Percentiles rank a stretch among this genome's conserved stretches.
phyloP scores from a whole-genome alignment of 2,888 invertebrate genomes.

The Plebejus melissa region DNA sequence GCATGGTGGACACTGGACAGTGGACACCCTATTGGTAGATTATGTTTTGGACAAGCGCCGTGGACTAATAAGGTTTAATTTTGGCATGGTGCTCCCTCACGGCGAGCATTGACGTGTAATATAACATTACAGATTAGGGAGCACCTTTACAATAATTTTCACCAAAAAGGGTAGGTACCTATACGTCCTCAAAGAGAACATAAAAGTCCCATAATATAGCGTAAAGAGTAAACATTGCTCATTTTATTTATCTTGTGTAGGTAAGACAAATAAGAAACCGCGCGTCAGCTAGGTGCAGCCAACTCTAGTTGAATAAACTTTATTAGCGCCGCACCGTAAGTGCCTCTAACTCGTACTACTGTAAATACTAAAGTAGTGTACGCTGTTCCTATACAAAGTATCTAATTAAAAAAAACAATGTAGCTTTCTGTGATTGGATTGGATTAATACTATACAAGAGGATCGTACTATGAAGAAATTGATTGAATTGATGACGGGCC shows the following conservation, averaged over 20 bases:
- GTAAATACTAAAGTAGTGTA: not conserved
- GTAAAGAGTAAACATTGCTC: not conserved
- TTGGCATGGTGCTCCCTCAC: no score
- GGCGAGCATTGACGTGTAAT: no score
- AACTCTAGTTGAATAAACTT: constrained; percentile 9
- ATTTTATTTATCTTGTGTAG: not conserved
- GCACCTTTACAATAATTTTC: not conserved
- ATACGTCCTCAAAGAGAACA: not conserved
- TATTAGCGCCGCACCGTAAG: constrained; percentile 19
- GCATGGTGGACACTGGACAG: no score
- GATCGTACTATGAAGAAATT: no score
- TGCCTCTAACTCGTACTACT: not conserved
- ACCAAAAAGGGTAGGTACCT: not conserved
- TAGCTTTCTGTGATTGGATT: no score
- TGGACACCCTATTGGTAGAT: no score
- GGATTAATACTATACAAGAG: no score
- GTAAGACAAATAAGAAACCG: constrained; percentile 18
- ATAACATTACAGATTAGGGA: no score
- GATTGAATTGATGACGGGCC: no score
- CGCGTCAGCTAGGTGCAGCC: constrained; percentile 3
- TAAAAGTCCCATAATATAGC: not conserved
- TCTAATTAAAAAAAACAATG: no score
- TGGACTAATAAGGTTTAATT: no score
- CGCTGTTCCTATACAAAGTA: not conserved
- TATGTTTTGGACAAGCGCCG: no score